phyloP scores from a whole-genome alignment of 2,888 invertebrate species.

The Chalcis sispes region DNA sequence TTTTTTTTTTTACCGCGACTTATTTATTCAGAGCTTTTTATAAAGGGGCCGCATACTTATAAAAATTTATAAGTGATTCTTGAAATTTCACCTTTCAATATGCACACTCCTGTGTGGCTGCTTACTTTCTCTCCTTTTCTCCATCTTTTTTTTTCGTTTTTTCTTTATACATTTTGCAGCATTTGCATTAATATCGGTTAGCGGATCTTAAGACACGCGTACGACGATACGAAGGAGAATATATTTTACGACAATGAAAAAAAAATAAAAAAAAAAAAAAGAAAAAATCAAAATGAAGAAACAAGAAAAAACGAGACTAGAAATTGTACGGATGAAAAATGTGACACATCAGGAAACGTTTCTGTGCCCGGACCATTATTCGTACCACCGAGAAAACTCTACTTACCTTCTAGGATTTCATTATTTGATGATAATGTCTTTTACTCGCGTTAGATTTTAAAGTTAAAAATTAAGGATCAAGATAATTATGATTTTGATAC shows the following conservation, averaged over 20 bases:
- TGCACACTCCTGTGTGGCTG: constrained; percentile 8
- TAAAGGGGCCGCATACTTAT: constrained; percentile 25
- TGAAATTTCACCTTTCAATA: constrained; percentile 40
- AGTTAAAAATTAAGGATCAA: too few species aligned
- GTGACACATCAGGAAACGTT: constrained; percentile 56
- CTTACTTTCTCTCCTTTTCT: constrained; percentile 2
- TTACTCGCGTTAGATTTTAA: too few species aligned
- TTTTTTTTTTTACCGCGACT: constrained; percentile 15
- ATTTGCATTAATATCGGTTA: constrained; percentile 40
- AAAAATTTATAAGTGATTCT: constrained; percentile 49
- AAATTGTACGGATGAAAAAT: constrained; percentile 64
- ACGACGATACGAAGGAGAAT: background rate
- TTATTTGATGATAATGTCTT: constrained; percentile 73
- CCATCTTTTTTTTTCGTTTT: too few species aligned
- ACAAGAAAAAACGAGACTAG: constrained; percentile 11
- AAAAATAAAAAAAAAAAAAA: constrained; percentile 7
- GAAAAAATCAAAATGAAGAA: background rate
- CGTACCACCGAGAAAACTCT: constrained; percentile 66
- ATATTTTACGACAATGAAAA: background rate
- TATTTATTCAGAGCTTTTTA: constrained; percentile 36
- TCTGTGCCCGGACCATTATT: constrained; percentile 25
- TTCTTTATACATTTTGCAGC: too few species aligned
- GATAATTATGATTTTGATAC: too few species aligned
- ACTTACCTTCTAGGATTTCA: constrained; percentile 73
- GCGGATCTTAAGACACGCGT: constrained; percentile 19